Percentiles rank a stretch among this genome's conserved stretches.
Conservation (phyloP, 2,888 invertebrate genomes). For the Autographa pulchrina region DNA sequence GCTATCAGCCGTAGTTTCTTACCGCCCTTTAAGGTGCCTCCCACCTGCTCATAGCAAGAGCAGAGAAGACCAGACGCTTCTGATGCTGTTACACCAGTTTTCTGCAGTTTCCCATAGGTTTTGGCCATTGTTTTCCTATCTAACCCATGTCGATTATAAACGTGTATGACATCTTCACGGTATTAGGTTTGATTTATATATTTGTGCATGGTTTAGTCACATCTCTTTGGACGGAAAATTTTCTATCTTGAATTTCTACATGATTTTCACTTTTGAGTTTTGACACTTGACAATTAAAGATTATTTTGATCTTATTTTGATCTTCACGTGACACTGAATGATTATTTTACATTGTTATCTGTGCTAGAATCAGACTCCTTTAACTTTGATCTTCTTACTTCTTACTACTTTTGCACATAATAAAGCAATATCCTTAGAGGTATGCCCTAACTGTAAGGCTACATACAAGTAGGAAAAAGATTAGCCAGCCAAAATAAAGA, state of each 20-base stretch:
- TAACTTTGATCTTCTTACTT: background rate
- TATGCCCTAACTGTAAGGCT: too few relatives aligned
- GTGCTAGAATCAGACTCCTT: background rate
- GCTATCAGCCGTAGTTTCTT: too few relatives aligned
- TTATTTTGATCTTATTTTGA: too few relatives aligned
- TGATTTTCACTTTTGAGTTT: background rate
- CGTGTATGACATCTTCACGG: background rate
- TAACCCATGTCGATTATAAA: constrained; percentile 4
- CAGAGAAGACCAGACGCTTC: background rate
- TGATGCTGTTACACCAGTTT: background rate
- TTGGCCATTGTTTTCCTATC: background rate
- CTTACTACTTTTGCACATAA: too few relatives aligned
- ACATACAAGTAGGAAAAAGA: too few relatives aligned
- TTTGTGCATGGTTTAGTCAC: too few relatives aligned
- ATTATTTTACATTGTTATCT: background rate
- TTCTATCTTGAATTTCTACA: background rate
- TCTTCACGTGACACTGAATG: background rate
- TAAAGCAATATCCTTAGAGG: too few relatives aligned
- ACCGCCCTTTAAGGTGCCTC: too few relatives aligned
- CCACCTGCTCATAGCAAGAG: background rate
- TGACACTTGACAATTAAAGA: background rate
- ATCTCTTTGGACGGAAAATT: background rate
- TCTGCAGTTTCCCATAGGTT: background rate
- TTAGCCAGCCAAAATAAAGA: too few relatives aligned
- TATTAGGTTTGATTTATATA: background rate